Evolutionary conservation across 2,113 vertebrate genomes (phyloP).

Genomic region (Vulpes ferrilata): DNA sequence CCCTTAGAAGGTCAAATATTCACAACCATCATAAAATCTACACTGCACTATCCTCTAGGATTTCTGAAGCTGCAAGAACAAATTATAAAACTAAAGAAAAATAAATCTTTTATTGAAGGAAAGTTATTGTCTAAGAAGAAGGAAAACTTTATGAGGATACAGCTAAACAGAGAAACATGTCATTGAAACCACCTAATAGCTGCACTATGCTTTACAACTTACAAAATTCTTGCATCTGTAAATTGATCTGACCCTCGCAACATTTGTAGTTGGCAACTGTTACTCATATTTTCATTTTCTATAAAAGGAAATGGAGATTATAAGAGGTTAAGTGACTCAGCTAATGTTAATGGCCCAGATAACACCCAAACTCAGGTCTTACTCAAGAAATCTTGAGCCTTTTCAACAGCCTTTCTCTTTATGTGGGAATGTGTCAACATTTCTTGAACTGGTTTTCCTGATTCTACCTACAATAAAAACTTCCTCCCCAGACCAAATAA

Average conservation of each 20-base stretch:
- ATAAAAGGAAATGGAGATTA: conserved; percentile 23
- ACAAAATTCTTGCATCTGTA: not conserved
- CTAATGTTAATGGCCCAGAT: not conserved
- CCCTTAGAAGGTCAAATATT: conserved; percentile 75
- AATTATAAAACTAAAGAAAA: conserved; percentile 54
- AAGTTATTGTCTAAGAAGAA: conserved; percentile 53
- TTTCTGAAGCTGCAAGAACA: conserved; percentile 56
- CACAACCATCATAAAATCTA: conserved; percentile 73
- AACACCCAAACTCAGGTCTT: not conserved
- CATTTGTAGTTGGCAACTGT: not conserved
- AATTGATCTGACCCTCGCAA: not conserved
- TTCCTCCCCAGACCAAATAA: conserved; percentile 31
- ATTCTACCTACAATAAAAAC: not conserved
- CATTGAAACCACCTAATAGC: not conserved
- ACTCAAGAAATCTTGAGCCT: not conserved
- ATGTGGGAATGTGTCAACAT: not conserved
- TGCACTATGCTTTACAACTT: not conserved
- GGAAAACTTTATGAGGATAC: not conserved
- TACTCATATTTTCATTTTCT: conserved; percentile 44
- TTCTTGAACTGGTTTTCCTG: conserved; percentile 1
- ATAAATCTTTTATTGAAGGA: not conserved
- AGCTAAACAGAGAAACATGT: not conserved
- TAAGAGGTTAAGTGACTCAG: not conserved
- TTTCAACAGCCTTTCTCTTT: not conserved
- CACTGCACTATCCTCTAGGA: conserved; percentile 41